phyloP scores from a whole-genome alignment of 2,113 vertebrate genomes.

The Ceyx cyanopectus region DNA sequence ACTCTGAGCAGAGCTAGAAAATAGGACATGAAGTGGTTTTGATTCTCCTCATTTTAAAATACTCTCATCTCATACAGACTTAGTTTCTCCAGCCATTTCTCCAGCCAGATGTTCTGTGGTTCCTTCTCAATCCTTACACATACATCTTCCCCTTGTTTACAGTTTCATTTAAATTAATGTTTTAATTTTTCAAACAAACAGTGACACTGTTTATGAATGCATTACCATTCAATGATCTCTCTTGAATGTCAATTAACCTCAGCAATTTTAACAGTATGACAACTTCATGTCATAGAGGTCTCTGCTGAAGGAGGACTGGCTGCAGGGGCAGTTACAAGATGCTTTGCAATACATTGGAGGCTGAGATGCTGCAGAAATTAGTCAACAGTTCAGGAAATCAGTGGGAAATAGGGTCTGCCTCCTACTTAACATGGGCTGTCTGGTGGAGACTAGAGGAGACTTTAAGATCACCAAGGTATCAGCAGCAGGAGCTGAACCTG shows the following conservation, averaged over 20 bases:
- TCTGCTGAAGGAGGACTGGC: not conserved
- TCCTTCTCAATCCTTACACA: not conserved
- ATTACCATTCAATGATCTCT: slow-evolving; percentile 29
- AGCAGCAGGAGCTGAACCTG: not conserved
- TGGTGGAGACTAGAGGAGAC: not conserved
- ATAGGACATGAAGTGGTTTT: not conserved
- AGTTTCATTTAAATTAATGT: slow-evolving; percentile 68
- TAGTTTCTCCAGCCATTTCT: not conserved
- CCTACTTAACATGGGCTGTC: not conserved
- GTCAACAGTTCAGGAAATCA: not conserved
- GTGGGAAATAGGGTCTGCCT: not conserved
- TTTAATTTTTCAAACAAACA: slow-evolving; percentile 65
- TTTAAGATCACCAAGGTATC: too few species aligned
- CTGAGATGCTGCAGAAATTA: not conserved
- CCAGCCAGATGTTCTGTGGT: not conserved
- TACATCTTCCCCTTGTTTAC: slow-evolving; percentile 37
- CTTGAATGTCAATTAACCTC: slow-evolving; percentile 63
- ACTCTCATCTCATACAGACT: rapidly evolving
- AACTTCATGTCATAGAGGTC: not conserved
- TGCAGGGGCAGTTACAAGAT: not conserved
- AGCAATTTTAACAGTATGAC: not conserved
- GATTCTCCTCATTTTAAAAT: not conserved
- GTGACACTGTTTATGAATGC: slow-evolving; percentile 63
- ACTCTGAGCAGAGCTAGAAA: not conserved
- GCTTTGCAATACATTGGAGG: not conserved